These are phyloP conservation scores for Platycnemis pennipes DNA, from an alignment of 2,888 invertebrate species.

Conservation along the genomic window DNA sequence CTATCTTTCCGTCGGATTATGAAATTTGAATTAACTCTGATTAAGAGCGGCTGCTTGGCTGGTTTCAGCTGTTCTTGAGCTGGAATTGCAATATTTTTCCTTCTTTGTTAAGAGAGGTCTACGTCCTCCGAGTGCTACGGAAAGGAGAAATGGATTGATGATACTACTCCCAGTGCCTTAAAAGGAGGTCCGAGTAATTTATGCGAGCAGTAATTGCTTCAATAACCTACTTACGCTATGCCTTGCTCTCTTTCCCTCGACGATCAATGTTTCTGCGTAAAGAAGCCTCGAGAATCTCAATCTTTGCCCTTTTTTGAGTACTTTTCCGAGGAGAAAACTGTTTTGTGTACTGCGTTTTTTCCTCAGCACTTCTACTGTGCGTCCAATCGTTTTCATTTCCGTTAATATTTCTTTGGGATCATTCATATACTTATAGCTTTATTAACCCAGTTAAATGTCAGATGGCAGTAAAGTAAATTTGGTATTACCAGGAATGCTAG, in stretches of 20 bases:
- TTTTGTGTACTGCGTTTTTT: not conserved
- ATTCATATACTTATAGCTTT: no score
- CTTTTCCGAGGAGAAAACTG: not conserved
- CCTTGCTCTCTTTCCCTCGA: not conserved
- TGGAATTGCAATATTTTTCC: not conserved
- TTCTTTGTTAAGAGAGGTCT: not conserved
- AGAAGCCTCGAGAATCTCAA: not conserved
- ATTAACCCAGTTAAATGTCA: no score
- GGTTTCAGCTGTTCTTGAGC: not conserved
- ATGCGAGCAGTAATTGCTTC: not conserved
- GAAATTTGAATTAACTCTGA: conserved; percentile 24
- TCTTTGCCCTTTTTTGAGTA: not conserved
- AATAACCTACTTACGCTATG: not conserved
- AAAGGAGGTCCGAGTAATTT: not conserved
- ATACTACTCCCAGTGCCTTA: not conserved
- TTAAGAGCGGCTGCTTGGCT: not conserved
- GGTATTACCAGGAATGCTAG: no score
- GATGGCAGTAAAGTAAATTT: no score
- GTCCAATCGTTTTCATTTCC: no score
- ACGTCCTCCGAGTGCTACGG: not conserved
- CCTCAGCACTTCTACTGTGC: no score
- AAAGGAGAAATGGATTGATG: not conserved
- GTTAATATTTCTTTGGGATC: no score
- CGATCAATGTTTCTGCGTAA: not conserved
- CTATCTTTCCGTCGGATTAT: not conserved